These are phyloP conservation scores for Panulirus ornatus DNA, from an alignment of 1,140 invertebrate genomes.

Conservation along the genomic window DNA sequence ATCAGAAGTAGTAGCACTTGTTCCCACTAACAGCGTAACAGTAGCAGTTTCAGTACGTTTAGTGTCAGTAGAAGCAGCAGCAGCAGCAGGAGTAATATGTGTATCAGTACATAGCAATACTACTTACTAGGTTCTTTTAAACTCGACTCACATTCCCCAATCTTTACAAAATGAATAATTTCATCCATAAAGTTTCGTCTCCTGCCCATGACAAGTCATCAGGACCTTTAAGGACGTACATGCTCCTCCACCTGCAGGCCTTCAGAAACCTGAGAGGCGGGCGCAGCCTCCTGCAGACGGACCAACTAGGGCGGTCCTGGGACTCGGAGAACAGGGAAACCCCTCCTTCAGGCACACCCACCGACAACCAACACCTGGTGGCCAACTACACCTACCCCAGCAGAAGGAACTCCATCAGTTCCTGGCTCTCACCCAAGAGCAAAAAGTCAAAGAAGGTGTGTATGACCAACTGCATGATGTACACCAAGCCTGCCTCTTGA, in stretches of 20 bases:
- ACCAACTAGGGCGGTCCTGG: constrained; percentile 10
- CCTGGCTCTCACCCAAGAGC: constrained; percentile 60
- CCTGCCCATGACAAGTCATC: not conserved
- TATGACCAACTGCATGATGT: too few species aligned
- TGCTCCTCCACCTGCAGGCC: constrained; percentile 12
- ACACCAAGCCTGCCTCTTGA: too few species aligned
- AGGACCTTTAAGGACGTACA: not conserved
- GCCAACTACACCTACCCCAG: constrained; percentile 59
- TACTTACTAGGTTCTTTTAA: too few species aligned
- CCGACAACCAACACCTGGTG: constrained; percentile 27
- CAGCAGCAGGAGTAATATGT: too few species aligned
- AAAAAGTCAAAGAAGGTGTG: constrained; percentile 48
- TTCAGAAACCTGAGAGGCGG: constrained; percentile 31
- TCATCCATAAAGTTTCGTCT: too few species aligned
- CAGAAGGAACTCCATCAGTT: constrained; percentile 49
- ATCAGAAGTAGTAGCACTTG: too few species aligned
- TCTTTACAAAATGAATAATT: not conserved
- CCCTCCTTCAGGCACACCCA: constrained; percentile 32
- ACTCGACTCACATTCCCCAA: not conserved
- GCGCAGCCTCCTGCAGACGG: constrained; percentile 36
- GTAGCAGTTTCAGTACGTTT: too few species aligned
- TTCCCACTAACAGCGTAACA: too few species aligned
- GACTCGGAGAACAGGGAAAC: constrained; percentile 27
- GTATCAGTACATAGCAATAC: too few species aligned
- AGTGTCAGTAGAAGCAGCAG: too few species aligned